Percentiles rank a stretch among this genome's conserved stretches.
Conservation (phyloP, 1,140 invertebrate species). For the Ips typographus region DNA sequence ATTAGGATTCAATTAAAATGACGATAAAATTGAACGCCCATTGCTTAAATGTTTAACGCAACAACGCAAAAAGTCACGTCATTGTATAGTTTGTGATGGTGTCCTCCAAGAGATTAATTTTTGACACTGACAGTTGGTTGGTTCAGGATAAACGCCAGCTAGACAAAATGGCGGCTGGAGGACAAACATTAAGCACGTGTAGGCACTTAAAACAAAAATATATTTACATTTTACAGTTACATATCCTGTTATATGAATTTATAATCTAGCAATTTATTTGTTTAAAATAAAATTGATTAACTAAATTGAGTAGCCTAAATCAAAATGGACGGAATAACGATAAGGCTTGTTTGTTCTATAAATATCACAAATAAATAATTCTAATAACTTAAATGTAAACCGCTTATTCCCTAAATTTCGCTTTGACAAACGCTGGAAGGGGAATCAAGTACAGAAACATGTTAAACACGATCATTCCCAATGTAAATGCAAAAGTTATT, state of each 20-base stretch:
- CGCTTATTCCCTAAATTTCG: constrained; percentile 79
- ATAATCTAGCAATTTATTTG: not conserved
- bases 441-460: constrained; percentile 84
- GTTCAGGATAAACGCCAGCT: too few relatives aligned
- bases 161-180: too few relatives aligned
- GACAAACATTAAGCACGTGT: too few relatives aligned
- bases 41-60: too few relatives aligned
- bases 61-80: too few relatives aligned
- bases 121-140: too few relatives aligned
- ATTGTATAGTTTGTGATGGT: too few relatives aligned
- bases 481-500: constrained; percentile 80
- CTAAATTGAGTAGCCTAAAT: not conserved
- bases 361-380: constrained; percentile 9
- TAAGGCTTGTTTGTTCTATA: constrained; percentile 15
- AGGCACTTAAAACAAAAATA: not conserved
- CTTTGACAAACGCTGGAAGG: constrained; percentile 80
- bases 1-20: too few relatives aligned
- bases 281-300: not conserved
- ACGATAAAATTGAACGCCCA: too few relatives aligned
- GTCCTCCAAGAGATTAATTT: too few relatives aligned
- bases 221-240: not conserved
- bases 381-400: not conserved
- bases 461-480: constrained; percentile 79
- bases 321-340: constrained; percentile 20
- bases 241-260: not conserved